Base-by-base conservation (phyloP, 2,113 vertebrate species). In the Thalassoma bifasciatum region DNA sequence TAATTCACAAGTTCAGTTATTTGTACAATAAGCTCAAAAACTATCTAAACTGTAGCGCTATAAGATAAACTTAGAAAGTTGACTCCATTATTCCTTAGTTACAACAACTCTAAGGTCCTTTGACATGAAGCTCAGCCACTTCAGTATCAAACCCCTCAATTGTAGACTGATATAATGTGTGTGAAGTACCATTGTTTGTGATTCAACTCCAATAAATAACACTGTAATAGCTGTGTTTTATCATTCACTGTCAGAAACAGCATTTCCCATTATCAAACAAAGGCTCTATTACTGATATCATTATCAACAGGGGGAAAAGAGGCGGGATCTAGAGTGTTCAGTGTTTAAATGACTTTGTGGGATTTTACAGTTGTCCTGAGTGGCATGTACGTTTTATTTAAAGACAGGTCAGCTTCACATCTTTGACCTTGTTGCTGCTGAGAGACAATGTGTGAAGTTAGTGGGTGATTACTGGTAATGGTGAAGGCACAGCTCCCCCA, bases 221-320 rank as follows among this genome's bases (percentile, higher is more conserved):
- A 85, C 66, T 72, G 74, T 89, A 89, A 89, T 91, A 88, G 83
- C 75, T 62, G 8, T 81, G 81, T 85, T 84, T 88, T 88, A 83
- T 88, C 89, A 82, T 79, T 90, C 71, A 60, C 81, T 60, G 81
- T 86, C 77, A 86, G 76, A 84, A 88, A 90, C 64, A 83, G 88
- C 70, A 72, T 53, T 81, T 77, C 88, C 89, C 81, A 87, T 88
- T 91, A 91, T 87, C 86, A 88, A 77, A 92, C 86, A 91, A 91
- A 92, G 85, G 82, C 66, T 82, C 78, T 83, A 88, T 89, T 88
- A 87, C 71, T 85, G 85, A 89, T 91, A 90, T 92, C 57, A 86
- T 90, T 85, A 88, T 86, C 67, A 85, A 79, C 86, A 81, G 57
- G 60, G 76, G 75, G 77, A 69, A 47, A 8, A n/a, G 66, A 66